Conservation (phyloP, 2,113 vertebrate species). For the Bujurquina vittata region DNA sequence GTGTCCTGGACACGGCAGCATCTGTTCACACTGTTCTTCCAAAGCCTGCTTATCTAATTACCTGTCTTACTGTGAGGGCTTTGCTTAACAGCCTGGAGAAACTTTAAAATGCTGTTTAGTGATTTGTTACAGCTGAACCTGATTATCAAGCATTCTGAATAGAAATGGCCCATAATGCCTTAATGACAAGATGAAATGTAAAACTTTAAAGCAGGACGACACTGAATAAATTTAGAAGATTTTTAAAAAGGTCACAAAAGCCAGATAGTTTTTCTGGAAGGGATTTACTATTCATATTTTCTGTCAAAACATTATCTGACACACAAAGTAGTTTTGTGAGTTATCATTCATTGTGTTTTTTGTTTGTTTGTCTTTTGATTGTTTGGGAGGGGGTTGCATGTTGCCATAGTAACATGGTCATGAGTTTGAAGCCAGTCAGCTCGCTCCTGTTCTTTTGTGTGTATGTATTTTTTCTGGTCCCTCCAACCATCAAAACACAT, state of each 20-base stretch:
- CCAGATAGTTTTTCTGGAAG: not conserved
- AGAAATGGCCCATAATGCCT: not conserved
- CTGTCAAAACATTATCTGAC: not conserved
- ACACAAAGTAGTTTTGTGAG: not conserved
- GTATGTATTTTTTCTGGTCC: not conserved
- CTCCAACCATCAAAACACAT: not conserved
- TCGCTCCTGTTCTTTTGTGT: not conserved
- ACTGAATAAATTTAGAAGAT: conserved; percentile 5
- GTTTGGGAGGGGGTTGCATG: not conserved
- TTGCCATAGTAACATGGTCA: not conserved
- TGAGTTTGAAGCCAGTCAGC: accelerated
- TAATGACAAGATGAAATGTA: not conserved
- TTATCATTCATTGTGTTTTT: accelerated
- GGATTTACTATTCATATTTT: not conserved
- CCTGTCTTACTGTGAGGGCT: not conserved
- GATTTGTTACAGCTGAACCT: conserved; percentile 12
- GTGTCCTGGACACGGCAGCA: conserved; percentile 20
- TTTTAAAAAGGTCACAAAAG: conserved; percentile 17
- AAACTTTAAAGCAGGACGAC: not conserved
- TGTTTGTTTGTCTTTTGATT: too few species aligned
- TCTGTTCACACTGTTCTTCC: conserved; percentile 24
- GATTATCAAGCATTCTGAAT: not conserved
- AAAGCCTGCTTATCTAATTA: conserved; percentile 24
- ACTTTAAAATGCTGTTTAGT: not conserved
- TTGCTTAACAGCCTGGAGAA: conserved; percentile 9